These are phyloP conservation scores for Natrix natrix DNA, from an alignment of 2,797 vertebrate species.

Conservation along the genomic window DNA sequence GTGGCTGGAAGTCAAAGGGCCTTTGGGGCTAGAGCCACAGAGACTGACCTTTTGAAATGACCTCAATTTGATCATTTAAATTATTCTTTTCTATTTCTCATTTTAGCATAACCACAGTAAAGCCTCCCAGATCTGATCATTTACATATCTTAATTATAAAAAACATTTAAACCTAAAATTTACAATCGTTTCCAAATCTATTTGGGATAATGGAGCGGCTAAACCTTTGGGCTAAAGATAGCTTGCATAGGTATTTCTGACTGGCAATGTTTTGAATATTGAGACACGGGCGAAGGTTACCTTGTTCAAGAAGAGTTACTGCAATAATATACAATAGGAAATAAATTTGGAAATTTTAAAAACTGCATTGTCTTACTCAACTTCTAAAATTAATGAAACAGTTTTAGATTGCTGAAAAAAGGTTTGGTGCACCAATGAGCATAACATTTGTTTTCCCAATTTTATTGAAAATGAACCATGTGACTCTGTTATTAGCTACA, in stretches of 20 bases:
- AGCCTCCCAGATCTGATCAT: not conserved
- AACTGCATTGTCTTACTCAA: not conserved
- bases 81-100: not conserved
- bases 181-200: not conserved
- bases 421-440: not conserved
- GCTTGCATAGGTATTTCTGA: not conserved
- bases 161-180: not conserved
- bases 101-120: not conserved
- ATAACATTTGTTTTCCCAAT: not conserved
- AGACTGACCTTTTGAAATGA: not conserved
- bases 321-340: not conserved
- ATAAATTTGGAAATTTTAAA: not conserved
- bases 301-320: not conserved
- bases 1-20: no score
- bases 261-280: not conserved
- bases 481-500: not conserved
- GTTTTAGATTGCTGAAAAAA: not conserved
- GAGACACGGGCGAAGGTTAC: not conserved
- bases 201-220: slow-evolving; percentile 4
- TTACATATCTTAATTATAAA: not conserved
- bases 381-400: not conserved
- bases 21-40: no score
- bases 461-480: not conserved
- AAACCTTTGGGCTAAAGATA: not conserved
- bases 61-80: not conserved